Evolutionary conservation across 2,888 invertebrate genomes (phyloP).

Genomic region (Melikaiella ostensackeni): DNA sequence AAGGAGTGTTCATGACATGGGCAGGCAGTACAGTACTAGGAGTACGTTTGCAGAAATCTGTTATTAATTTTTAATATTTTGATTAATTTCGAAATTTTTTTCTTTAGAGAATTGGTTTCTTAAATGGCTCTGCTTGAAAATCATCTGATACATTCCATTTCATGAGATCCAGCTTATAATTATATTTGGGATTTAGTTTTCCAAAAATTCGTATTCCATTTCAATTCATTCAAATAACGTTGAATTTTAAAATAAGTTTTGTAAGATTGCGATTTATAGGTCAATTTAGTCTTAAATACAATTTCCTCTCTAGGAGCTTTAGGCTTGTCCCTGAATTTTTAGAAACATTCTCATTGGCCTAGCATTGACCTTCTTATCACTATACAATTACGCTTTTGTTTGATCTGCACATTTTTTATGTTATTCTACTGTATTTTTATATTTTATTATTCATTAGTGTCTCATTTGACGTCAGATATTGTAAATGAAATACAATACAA

Average conservation of each 20-base stretch:
- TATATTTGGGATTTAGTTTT: neutral
- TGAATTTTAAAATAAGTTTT: no score
- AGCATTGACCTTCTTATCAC: no score
- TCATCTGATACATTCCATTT: neutral
- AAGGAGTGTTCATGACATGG: conserved; percentile 86
- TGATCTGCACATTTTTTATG: neutral
- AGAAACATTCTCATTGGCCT: neutral
- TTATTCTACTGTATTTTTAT: no score
- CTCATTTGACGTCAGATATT: no score
- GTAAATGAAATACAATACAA: no score
- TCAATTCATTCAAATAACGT: neutral
- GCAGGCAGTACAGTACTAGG: conserved; percentile 76
- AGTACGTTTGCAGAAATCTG: neutral
- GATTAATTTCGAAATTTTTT: neutral
- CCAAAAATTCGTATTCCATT: neutral
- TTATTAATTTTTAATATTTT: neutral
- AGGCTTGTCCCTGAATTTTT: neutral
- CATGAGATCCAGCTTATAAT: neutral
- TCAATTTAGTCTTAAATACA: neutral
- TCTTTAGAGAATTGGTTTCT: neutral
- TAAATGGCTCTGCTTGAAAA: neutral
- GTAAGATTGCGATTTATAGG: neutral
- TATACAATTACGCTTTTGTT: neutral
- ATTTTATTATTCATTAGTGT: no score
- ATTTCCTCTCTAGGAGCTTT: neutral